Conservation (phyloP, 2,888 invertebrate species). For the Cordilura impudica region DNA sequence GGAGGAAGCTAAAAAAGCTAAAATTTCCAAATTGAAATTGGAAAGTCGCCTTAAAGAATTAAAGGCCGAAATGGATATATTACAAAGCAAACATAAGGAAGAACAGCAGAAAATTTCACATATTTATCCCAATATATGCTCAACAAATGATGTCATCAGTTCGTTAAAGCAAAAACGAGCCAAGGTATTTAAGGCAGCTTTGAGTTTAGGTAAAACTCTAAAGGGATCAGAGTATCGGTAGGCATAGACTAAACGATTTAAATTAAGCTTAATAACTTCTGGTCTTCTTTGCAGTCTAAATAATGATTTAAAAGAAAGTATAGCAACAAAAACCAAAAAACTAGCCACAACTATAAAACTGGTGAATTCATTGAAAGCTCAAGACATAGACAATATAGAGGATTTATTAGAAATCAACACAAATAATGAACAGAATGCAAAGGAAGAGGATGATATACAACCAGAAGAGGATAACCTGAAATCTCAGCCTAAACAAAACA, state of each 20-base stretch:
- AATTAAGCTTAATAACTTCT: constrained; percentile 11
- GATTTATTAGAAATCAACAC: not conserved
- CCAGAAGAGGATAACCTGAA: not conserved
- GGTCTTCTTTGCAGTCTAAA: constrained; percentile 67
- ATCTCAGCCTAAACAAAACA: not conserved
- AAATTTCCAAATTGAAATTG: constrained; percentile 69
- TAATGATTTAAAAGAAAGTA: constrained; percentile 70
- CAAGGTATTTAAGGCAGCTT: constrained; percentile 71
- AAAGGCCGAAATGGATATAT: constrained; percentile 68
- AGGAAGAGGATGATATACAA: not conserved
- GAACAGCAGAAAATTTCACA: constrained; percentile 71
- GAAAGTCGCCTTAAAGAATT: constrained; percentile 72
- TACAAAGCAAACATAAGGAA: constrained; percentile 68
- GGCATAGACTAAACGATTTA: not conserved
- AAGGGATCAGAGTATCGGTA: constrained; percentile 70
- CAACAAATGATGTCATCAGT: constrained; percentile 71
- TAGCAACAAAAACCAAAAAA: constrained; percentile 69
- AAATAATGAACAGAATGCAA: not conserved
- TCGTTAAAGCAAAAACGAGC: constrained; percentile 71
- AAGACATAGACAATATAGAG: constrained; percentile 62
- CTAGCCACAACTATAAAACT: constrained; percentile 73
- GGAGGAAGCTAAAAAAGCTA: constrained; percentile 71
- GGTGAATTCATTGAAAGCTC: constrained; percentile 70
- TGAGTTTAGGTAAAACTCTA: constrained; percentile 70
- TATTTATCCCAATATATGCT: constrained; percentile 74